phyloP scores from a whole-genome alignment of 1,140 invertebrate species.

The Aporrectodea caliginosa region DNA sequence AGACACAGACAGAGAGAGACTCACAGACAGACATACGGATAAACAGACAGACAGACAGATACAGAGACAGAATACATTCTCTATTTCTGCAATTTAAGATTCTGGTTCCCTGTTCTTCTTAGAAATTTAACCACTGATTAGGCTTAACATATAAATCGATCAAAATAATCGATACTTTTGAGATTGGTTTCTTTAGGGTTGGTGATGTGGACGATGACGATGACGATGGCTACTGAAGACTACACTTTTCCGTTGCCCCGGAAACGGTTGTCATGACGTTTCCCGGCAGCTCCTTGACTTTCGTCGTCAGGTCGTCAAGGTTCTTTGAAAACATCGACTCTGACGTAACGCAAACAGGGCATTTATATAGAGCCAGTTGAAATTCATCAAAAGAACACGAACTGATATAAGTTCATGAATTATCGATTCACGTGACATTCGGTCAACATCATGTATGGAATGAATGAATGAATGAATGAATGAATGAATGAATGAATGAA shows the following conservation, averaged over 20 bases:
- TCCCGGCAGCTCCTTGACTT: slow-evolving; percentile 28
- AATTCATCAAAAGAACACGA: neutral
- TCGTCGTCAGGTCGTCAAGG: slow-evolving; percentile 29
- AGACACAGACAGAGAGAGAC: too few relatives aligned
- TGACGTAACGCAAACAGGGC: neutral
- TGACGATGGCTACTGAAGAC: slow-evolving; percentile 20
- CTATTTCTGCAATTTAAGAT: neutral
- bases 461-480: slow-evolving; percentile 7
- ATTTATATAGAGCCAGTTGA: neutral
- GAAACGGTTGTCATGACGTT: slow-evolving; percentile 31
- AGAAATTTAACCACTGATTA: neutral
- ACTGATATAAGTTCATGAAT: neutral
- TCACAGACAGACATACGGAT: too few relatives aligned
- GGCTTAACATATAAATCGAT: too few relatives aligned
- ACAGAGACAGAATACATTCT: neutral
- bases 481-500: slow-evolving; percentile 4
- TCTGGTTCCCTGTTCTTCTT: neutral
- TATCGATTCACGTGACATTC: neutral
- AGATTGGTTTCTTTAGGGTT: too few relatives aligned
- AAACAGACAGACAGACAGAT: neutral
- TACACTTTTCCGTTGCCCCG: slow-evolving; percentile 32
- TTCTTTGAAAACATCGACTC: slow-evolving; percentile 28
- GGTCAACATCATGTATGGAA: neutral
- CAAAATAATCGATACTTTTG: too few relatives aligned
- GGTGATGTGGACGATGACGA: neutral